Percentiles rank a stretch among this genome's conserved stretches.
These are phyloP conservation scores for Lagodon rhomboides DNA, from an alignment of 2,797 vertebrate genomes.

Conservation along the genomic window DNA sequence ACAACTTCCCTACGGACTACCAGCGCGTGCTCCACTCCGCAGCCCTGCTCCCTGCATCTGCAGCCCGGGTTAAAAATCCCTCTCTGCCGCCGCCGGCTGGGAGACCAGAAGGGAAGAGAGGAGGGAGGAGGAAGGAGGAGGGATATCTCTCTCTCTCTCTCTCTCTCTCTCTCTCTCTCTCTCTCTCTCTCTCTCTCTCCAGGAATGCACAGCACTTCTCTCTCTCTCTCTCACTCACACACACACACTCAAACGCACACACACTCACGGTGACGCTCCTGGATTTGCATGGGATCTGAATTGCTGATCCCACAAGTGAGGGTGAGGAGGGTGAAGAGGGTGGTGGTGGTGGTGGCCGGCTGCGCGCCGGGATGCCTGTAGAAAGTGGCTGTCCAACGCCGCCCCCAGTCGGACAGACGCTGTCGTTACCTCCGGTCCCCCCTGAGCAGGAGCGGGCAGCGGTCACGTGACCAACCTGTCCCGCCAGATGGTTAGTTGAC, in stretches of 20 bases:
- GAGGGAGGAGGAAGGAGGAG: slow-evolving; percentile 70
- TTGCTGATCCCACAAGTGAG: slow-evolving; percentile 88
- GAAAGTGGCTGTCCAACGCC: slow-evolving; percentile 83
- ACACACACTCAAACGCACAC: slow-evolving; percentile 41
- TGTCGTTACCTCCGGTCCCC: slow-evolving; percentile 48
- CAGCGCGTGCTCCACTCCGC: slow-evolving; percentile 62
- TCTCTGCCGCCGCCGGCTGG: slow-evolving; percentile 81
- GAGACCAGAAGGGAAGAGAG: slow-evolving; percentile 74
- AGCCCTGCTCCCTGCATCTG: slow-evolving; percentile 76
- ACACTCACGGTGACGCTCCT: slow-evolving; percentile 73
- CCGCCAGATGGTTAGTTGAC: neutral
- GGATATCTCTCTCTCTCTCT: slow-evolving; percentile 68
- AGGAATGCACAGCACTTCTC: slow-evolving; percentile 68
- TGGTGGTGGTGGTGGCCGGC: slow-evolving; percentile 30
- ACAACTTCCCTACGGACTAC: slow-evolving; percentile 72
- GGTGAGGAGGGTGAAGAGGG: slow-evolving; percentile 32
- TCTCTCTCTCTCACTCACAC: slow-evolving; percentile 26
- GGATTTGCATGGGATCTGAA: slow-evolving; percentile 92
- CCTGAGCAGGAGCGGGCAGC: neutral
- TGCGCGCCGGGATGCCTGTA: slow-evolving; percentile 37
- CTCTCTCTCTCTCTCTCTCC: slow-evolving; percentile 48
- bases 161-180: slow-evolving; percentile 52
- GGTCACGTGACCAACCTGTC: neutral
- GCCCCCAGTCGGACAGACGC: slow-evolving; percentile 87
- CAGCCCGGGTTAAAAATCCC: slow-evolving; percentile 74